These are phyloP conservation scores for Lasioglossum marginatum DNA, from an alignment of 2,888 invertebrate genomes.

Conservation along the genomic window DNA sequence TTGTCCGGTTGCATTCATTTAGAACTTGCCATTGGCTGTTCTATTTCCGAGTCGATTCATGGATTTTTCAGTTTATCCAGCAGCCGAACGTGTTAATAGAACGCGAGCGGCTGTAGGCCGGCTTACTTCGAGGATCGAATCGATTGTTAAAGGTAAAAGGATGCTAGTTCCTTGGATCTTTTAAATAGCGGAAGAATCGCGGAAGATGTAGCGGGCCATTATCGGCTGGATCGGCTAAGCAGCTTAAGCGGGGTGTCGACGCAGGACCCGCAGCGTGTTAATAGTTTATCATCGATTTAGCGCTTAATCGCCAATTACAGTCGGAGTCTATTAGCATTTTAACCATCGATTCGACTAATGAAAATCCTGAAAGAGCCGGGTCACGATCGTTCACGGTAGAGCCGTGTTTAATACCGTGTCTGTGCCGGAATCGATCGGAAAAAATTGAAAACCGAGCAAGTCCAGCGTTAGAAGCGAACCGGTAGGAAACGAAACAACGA, in stretches of 20 bases:
- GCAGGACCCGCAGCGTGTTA: conserved; percentile 15
- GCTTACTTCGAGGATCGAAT: not conserved
- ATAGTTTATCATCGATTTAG: conserved; percentile 45
- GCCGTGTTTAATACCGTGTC: too few species aligned
- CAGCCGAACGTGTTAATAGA: not conserved
- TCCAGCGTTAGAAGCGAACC: not conserved
- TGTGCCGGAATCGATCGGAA: not conserved
- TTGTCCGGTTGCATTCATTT: not conserved
- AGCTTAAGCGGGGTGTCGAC: conserved; percentile 17
- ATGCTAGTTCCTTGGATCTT: not conserved
- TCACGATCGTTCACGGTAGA: not conserved
- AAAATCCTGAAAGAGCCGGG: conserved; percentile 26
- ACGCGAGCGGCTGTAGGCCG: not conserved
- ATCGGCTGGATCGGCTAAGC: conserved; percentile 18
- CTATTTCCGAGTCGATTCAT: not conserved
- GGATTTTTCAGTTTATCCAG: not conserved
- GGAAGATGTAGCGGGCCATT: not conserved
- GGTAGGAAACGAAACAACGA: not conserved
- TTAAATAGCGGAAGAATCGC: not conserved
- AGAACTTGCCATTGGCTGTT: not conserved
- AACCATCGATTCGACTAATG: conserved; percentile 26
- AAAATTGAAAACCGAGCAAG: not conserved
- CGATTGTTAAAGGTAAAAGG: not conserved
- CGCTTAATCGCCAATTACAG: conserved; percentile 43
- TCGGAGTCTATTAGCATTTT: conserved; percentile 35